Conservation (phyloP, 2,888 invertebrate genomes). For the Brenthis ino region DNA sequence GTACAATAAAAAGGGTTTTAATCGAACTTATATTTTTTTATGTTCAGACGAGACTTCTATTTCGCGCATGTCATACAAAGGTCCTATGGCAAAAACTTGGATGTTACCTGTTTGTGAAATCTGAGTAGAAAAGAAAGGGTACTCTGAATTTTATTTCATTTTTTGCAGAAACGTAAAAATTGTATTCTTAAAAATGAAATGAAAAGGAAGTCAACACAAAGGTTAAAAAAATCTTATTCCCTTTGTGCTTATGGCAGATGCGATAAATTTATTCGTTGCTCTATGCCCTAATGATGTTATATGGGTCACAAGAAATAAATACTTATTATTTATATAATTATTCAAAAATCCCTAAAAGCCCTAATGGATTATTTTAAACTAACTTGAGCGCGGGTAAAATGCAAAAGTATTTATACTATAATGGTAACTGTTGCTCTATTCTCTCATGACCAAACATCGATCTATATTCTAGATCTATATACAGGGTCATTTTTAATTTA, state of each 20-base stretch:
- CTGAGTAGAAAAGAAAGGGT: constrained; percentile 79
- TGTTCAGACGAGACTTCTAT: constrained; percentile 71
- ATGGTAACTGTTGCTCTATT: too few species aligned
- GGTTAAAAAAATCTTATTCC: constrained; percentile 69
- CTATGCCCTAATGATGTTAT: constrained; percentile 61
- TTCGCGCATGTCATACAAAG: constrained; percentile 74
- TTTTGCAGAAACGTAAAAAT: constrained; percentile 66
- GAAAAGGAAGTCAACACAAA: constrained; percentile 72
- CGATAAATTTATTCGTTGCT: constrained; percentile 64
- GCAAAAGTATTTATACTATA: too few species aligned
- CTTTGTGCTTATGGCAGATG: constrained; percentile 66
- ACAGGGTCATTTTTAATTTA: too few species aligned
- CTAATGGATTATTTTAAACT: too few species aligned
- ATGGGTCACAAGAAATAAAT: constrained; percentile 57
- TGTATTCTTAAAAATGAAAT: constrained; percentile 64
- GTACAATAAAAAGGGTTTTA: constrained; percentile 61
- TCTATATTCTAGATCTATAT: neutral
- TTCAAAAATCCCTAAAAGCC: too few species aligned
- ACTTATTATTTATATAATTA: too few species aligned
- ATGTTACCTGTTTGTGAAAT: constrained; percentile 80
- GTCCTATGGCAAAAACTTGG: constrained; percentile 67
- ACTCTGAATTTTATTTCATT: constrained; percentile 63
- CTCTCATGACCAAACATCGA: too few species aligned
- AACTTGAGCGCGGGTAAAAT: too few species aligned
- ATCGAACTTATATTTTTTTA: constrained; percentile 74